Conservation (phyloP, 92 coral and sea anemone species). For the Zoanthus solanderi region DNA sequence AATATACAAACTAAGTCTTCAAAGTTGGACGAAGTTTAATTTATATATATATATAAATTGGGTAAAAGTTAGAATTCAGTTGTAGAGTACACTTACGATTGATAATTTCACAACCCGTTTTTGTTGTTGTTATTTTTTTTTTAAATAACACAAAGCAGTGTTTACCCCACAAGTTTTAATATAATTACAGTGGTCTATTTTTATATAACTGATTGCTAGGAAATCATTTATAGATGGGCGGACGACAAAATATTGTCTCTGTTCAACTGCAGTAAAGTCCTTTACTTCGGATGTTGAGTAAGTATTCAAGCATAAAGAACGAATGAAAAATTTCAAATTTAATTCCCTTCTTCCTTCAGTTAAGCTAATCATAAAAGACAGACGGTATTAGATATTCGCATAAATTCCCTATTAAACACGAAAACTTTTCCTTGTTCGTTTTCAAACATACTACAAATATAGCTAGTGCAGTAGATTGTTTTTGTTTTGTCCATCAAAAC, state of each 20-base stretch:
- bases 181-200: neutral
- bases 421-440: neutral
- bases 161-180: neutral
- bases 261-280: neutral
- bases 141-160: conserved; percentile 1
- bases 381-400: neutral
- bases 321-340: neutral
- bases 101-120: neutral
- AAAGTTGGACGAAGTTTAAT: neutral
- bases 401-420: neutral
- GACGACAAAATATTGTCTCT: neutral
- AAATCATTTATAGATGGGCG: neutral
- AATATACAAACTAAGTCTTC: neutral
- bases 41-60: neutral
- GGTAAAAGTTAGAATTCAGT: neutral
- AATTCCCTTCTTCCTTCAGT: neutral
- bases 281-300: neutral
- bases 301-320: neutral
- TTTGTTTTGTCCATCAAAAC: too few relatives aligned
- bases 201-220: neutral
- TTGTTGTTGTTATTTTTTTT: neutral
- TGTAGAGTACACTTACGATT: too few relatives aligned
- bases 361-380: neutral
- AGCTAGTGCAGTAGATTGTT: too few relatives aligned
- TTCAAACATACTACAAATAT: too few relatives aligned